Base-by-base conservation (phyloP, 2,888 invertebrate species). In the Carpatolechia fugitivella region DNA sequence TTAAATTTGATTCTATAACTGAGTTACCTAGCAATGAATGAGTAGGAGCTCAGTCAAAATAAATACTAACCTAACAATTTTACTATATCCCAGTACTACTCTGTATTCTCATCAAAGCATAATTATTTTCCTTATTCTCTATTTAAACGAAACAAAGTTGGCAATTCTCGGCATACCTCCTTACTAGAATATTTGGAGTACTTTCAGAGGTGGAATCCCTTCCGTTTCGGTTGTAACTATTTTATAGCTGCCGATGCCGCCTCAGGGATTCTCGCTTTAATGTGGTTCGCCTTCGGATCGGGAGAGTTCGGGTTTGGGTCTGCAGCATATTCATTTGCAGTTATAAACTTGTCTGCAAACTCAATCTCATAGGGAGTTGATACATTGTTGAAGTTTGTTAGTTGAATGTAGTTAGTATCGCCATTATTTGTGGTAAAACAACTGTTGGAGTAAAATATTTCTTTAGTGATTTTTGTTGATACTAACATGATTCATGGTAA, bases 221-320 rank as follows among this genome's bases (percentile, higher is more conserved):
- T 66, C 72, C 72, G 68, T 69, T 76, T 74, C 74, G 72, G 70
- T 60, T 71, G 78, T 79, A 78, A 83, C 80, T 74, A 78, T 82
- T 85, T 85, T 85, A 85, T 75, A 80, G 78, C 69, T 72, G 70
- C 70, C 68, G 75, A 76, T 72, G 70, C 70, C 66, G 65, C 38
- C 50, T 38, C 50, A 50, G 50, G 50, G 50, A 50, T 50, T 38
- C 33, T 20, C 20, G 44, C 44, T 44, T 44, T 44, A 44, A 44
- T 44, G 44, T 44, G 24, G 13, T 44, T 44, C 44, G 11, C 4
- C 40, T 41, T 6, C 6, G 24, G 24, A 24, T 24, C 24, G 24
- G 24, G 24, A 24, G 52, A 47, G 49, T 48, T 48, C 44, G n/a
- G 24, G 20, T 7, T 44, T 29, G 10, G 20, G 18, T 20, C 33